These are phyloP conservation scores for Hippocampus comes DNA, from an alignment of 2,113 vertebrate genomes.

Conservation along the genomic window DNA sequence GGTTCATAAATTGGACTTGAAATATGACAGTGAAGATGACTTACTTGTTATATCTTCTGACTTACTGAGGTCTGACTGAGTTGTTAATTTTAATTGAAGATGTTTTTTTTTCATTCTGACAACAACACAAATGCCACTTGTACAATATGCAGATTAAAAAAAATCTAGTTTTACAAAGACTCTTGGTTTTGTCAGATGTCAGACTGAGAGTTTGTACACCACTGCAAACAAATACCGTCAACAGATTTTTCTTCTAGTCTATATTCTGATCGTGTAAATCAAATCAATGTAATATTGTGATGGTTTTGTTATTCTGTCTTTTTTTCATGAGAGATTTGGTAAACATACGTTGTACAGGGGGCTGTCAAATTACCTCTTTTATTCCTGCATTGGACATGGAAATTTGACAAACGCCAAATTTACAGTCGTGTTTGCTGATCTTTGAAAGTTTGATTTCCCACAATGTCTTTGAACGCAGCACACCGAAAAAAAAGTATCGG, in stretches of 20 bases:
- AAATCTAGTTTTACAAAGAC: too few relatives aligned
- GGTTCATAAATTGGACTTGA: conserved; percentile 1
- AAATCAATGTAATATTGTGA: not conserved
- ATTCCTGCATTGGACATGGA: not conserved
- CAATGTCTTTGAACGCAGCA: not conserved
- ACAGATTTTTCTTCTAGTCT: too few relatives aligned
- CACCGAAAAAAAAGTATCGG: too few relatives aligned
- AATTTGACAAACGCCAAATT: too few relatives aligned
- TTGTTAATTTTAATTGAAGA: not conserved
- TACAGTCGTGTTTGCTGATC: not conserved
- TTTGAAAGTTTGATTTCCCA: not conserved
- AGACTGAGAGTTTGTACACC: too few relatives aligned
- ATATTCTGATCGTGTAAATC: too few relatives aligned
- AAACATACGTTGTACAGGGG: not conserved
- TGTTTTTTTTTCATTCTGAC: not conserved
- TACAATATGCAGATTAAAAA: not conserved
- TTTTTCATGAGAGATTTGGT: not conserved
- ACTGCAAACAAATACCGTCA: too few relatives aligned
- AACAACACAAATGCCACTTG: not conserved
- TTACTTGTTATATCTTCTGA: not conserved
- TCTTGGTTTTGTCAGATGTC: too few relatives aligned
- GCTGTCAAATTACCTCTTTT: not conserved
- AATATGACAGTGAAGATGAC: not conserved
- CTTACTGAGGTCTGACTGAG: not conserved
- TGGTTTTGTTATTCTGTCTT: not conserved